Conservation (phyloP, 2,888 invertebrate species). For the Thymelicus acteon region DNA sequence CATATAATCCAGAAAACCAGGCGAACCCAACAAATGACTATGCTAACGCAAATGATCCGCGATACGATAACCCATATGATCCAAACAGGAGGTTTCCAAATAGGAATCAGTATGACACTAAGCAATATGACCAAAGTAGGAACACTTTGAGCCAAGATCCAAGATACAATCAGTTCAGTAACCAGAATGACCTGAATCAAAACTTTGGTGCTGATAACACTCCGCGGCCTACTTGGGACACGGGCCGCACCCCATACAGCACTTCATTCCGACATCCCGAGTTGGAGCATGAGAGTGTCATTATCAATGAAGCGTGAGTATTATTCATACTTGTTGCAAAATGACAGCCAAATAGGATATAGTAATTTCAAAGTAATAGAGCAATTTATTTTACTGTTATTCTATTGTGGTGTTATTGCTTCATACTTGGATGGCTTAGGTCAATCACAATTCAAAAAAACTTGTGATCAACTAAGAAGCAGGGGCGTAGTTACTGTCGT, state of each 20-base stretch:
- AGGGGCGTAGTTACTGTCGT: too few species aligned
- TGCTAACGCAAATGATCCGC: slow-evolving; percentile 56
- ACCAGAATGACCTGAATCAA: slow-evolving; percentile 55
- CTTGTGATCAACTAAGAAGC: too few species aligned
- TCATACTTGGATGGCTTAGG: too few species aligned
- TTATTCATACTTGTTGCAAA: background rate
- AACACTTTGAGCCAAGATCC: slow-evolving; percentile 55
- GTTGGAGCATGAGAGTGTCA: slow-evolving; percentile 77
- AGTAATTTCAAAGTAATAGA: background rate
- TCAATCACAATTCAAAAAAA: too few species aligned
- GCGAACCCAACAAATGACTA: slow-evolving; percentile 72
- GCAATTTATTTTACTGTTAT: background rate
- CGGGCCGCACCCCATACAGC: slow-evolving; percentile 54
- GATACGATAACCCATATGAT: slow-evolving; percentile 73
- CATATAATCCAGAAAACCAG: slow-evolving; percentile 67
- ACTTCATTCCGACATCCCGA: slow-evolving; percentile 60
- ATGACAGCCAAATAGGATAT: background rate
- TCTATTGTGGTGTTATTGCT: slow-evolving; percentile 1
- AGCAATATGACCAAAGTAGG: slow-evolving; percentile 43
- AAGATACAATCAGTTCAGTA: slow-evolving; percentile 59
- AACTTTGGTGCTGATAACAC: slow-evolving; percentile 60
- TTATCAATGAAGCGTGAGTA: slow-evolving; percentile 85
- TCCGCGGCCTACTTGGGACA: slow-evolving; percentile 66
- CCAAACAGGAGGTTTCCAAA: slow-evolving; percentile 60
- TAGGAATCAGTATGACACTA: slow-evolving; percentile 54